Evolutionary conservation across 2,888 invertebrate species (phyloP).

Genomic region (Lithophane leautieri): DNA sequence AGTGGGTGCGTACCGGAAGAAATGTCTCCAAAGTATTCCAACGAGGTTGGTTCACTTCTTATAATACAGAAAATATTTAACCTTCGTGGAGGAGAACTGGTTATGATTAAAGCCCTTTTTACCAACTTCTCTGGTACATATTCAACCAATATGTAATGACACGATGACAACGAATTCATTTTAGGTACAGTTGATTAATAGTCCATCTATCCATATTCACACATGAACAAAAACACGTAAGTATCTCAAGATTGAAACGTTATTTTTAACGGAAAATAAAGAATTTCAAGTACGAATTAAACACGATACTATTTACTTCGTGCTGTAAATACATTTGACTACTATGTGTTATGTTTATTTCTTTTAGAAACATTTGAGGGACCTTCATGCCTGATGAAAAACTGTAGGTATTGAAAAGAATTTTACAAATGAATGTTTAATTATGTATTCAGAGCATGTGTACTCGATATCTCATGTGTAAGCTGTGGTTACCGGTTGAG

Average conservation of each 20-base stretch:
- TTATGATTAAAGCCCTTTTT: conserved; percentile 67
- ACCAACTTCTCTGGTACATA: conserved; percentile 47
- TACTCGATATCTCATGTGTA: too few species aligned
- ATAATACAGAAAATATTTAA: conserved; percentile 65
- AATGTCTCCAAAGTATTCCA: conserved; percentile 67
- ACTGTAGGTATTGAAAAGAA: not conserved
- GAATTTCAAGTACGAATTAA: conserved; percentile 57
- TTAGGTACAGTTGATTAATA: conserved; percentile 39
- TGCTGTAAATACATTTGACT: conserved; percentile 47
- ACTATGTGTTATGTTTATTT: conserved; percentile 38
- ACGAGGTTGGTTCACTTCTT: conserved; percentile 71
- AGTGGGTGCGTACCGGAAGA: conserved; percentile 76
- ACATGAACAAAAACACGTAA: conserved; percentile 6
- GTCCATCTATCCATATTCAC: conserved; percentile 16
- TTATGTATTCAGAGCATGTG: too few species aligned
- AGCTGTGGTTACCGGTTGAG: too few species aligned
- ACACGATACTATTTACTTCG: conserved; percentile 62
- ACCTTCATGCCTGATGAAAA: conserved; percentile 38
- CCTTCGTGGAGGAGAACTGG: conserved; percentile 76
- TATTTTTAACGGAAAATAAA: conserved; percentile 43
- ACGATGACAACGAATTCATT: conserved; percentile 41
- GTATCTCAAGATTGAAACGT: conserved; percentile 26
- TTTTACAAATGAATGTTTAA: not conserved
- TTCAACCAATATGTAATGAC: conserved; percentile 47
- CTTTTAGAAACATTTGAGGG: conserved; percentile 24